A percentile compares a stretch with the other conserved stretches of the same genome.
Conservation (phyloP, 2,888 invertebrate genomes). For the Nemapogon koenigi region DNA sequence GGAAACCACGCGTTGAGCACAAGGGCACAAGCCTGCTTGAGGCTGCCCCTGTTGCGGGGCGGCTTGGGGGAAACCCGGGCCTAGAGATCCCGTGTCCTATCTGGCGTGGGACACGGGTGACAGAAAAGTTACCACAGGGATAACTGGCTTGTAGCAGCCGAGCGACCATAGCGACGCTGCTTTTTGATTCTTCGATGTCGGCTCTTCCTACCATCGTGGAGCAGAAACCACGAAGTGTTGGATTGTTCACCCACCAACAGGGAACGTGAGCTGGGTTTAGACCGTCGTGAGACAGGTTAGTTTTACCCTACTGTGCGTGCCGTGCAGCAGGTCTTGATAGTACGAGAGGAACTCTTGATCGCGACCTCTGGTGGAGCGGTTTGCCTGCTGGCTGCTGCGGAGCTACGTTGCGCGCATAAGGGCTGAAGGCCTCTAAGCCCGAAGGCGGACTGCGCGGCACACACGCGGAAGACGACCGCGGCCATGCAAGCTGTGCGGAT, state of each 20-base stretch:
- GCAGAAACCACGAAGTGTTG: conserved; percentile 74
- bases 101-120: conserved; percentile 68
- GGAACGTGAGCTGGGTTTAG: conserved; percentile 72
- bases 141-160: conserved; percentile 71
- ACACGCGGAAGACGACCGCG: conserved; percentile 32
- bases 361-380: conserved; percentile 68
- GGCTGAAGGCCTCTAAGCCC: conserved; percentile 67
- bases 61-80: conserved; percentile 70
- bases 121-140: conserved; percentile 77
- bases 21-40: conserved; percentile 74
- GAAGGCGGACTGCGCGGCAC: conserved; percentile 66
- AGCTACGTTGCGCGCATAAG: conserved; percentile 71
- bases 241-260: conserved; percentile 74
- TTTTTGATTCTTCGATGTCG: conserved; percentile 77
- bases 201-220: conserved; percentile 78
- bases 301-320: conserved; percentile 65
- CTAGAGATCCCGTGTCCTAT: conserved; percentile 69
- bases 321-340: conserved; percentile 63
- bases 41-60: conserved; percentile 70
- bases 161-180: conserved; percentile 71
- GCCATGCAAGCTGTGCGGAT: too few species aligned
- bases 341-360: conserved; percentile 67
- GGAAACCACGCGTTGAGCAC: conserved; percentile 76
- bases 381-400: conserved; percentile 70
- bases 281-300: conserved; percentile 70